These are phyloP conservation scores for Agrotis ipsilon DNA, from an alignment of 2,888 invertebrate species.

Conservation along the genomic window DNA sequence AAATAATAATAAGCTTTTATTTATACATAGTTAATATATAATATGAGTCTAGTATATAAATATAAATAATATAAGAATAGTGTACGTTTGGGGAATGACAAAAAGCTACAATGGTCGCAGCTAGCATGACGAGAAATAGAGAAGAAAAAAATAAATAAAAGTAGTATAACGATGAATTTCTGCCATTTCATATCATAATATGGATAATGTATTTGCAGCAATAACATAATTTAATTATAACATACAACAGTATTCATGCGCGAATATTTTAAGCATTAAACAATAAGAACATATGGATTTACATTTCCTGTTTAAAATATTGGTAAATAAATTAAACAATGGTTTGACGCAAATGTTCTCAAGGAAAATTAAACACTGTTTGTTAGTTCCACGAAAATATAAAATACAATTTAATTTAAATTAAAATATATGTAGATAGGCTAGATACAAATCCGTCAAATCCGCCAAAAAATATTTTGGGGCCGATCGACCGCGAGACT, in stretches of 20 bases:
- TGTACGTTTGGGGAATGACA: too few species aligned
- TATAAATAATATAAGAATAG: too few species aligned
- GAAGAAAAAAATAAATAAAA: neutral
- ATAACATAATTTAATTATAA: neutral
- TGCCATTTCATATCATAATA: neutral
- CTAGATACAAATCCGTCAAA: too few species aligned
- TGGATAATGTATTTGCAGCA: neutral
- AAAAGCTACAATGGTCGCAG: too few species aligned
- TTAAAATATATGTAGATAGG: too few species aligned
- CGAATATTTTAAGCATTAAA: neutral
- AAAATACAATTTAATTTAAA: neutral
- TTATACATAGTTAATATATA: too few species aligned
- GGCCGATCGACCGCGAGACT: too few species aligned
- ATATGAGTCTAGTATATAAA: too few species aligned
- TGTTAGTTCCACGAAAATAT: neutral
- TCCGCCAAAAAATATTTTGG: too few species aligned
- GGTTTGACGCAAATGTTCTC: constrained; percentile 16
- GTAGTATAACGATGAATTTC: neutral
- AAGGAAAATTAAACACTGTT: neutral
- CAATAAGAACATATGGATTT: neutral
- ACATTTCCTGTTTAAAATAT: neutral
- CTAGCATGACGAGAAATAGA: too few species aligned
- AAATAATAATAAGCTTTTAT: too few species aligned
- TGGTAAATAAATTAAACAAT: constrained; percentile 14
- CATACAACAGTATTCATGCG: neutral